Percentiles rank a stretch among this genome's conserved stretches.
Evolutionary conservation across 2,888 invertebrate genomes (phyloP).

Genomic region (Idaea dimidiata): DNA sequence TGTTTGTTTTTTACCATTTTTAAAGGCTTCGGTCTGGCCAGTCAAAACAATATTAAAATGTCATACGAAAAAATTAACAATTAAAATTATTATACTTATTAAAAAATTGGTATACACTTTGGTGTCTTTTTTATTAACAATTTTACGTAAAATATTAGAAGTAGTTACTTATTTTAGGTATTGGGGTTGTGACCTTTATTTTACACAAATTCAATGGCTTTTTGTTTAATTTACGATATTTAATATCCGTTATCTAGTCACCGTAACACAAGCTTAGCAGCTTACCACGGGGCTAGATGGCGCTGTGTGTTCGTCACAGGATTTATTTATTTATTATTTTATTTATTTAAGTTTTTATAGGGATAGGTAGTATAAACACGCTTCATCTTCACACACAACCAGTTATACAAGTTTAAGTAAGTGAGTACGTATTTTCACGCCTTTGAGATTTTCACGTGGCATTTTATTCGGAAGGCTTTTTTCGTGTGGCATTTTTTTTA

Average conservation of each 20-base stretch:
- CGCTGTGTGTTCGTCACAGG: no score
- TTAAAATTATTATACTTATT: not conserved
- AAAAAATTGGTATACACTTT: not conserved
- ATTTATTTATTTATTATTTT: no score
- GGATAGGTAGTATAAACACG: not conserved
- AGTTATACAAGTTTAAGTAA: not conserved
- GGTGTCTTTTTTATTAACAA: not conserved
- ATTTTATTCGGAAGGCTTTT: no score
- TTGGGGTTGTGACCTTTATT: not conserved
- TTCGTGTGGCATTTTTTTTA: not conserved
- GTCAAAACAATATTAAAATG: no score
- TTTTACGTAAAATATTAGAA: not conserved
- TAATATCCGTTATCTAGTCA: no score
- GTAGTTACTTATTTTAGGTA: not conserved
- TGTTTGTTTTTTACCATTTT: no score
- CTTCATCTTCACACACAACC: not conserved
- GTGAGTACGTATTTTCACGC: not conserved
- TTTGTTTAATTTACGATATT: not conserved
- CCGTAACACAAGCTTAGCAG: no score
- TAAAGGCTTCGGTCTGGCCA: no score
- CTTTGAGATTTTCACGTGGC: not conserved
- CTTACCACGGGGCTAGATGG: no score
- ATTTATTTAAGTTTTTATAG: no score
- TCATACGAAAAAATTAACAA: no score
- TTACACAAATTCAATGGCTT: not conserved